Evolutionary conservation across 2,113 vertebrate species (phyloP).

Genomic region (Myanophis thanlyinensis): DNA sequence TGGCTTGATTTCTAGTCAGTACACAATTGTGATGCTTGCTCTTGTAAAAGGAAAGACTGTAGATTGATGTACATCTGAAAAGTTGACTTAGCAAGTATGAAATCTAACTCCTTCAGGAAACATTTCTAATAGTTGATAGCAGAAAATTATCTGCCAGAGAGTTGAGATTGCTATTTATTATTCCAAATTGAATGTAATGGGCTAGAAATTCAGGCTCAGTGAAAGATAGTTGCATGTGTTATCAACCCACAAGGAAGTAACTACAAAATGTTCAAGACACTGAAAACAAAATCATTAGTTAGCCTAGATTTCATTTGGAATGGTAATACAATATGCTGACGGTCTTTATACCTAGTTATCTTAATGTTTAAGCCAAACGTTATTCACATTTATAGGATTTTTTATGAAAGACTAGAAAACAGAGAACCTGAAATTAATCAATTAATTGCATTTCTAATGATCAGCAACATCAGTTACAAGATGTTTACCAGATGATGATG

Average conservation of each 20-base stretch:
- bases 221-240: not conserved
- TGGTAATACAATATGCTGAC: not conserved
- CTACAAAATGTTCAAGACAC: not conserved
- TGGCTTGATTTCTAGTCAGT: not conserved
- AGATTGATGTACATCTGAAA: not conserved
- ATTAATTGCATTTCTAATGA: not conserved
- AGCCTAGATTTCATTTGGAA: not conserved
- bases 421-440: not conserved
- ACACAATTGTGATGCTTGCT: not conserved
- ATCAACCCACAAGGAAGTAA: not conserved
- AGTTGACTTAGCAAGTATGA: not conserved
- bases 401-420: not conserved
- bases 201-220: not conserved
- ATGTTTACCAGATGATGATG: not conserved
- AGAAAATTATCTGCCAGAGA: not conserved
- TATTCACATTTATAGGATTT: not conserved
- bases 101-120: not conserved
- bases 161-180: not conserved
- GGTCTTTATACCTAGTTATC: not conserved
- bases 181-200: not conserved
- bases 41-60: not conserved
- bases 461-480: not conserved
- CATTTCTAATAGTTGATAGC: not conserved
- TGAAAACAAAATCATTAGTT: not conserved
- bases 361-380: not conserved